Percentiles rank a stretch among this genome's conserved stretches.
phyloP scores from a whole-genome alignment of 35 echinoderm and acorn worm genomes.

The Heliocidaris tuberculata region DNA sequence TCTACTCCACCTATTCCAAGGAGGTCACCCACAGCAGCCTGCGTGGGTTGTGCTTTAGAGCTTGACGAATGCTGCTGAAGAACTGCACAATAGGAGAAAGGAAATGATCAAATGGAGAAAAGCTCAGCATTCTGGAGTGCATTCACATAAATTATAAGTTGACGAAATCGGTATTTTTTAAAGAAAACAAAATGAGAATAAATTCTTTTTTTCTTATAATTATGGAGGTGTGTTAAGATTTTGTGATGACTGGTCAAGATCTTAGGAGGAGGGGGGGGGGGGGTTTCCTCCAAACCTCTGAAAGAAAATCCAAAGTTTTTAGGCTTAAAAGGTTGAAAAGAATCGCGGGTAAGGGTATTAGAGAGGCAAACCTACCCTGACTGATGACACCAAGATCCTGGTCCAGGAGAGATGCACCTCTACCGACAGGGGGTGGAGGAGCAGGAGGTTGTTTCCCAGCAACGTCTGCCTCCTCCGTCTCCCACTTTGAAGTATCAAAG shows the following conservation, averaged over 20 bases:
- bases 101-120: not conserved
- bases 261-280: too few species aligned
- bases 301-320: too few species aligned
- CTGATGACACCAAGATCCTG: conserved; percentile 61
- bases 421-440: not conserved
- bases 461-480: conserved; percentile 50
- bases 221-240: too few species aligned
- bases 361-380: conserved; percentile 54
- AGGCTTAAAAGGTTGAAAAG: too few species aligned
- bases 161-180: too few species aligned
- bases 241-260: too few species aligned
- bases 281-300: too few species aligned
- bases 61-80: conserved; percentile 23
- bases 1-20: conserved; percentile 61
- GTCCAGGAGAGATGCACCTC: conserved; percentile 63
- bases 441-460: not conserved
- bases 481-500: conserved; percentile 72
- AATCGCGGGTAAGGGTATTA: too few species aligned
- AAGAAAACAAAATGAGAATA: too few species aligned
- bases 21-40: conserved; percentile 63
- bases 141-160: too few species aligned
- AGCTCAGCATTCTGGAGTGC: too few species aligned
- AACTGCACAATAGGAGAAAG: not conserved
- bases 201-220: too few species aligned
- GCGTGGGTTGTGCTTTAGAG: not conserved